These are phyloP conservation scores for Brachyhypopomus gauderio DNA, from an alignment of 2,113 vertebrate species.

Conservation along the genomic window DNA sequence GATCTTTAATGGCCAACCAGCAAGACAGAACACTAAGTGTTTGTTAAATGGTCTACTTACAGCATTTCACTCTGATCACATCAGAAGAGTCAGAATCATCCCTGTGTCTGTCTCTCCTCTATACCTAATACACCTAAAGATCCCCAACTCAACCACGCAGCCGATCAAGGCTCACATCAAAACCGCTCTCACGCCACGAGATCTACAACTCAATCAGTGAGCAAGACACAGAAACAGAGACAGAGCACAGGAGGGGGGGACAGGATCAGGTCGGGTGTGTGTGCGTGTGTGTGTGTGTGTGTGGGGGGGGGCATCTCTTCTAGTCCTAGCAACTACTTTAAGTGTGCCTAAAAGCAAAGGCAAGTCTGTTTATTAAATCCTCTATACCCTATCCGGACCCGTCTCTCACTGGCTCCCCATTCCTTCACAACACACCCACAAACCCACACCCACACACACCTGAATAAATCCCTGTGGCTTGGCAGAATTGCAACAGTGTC, in stretches of 20 bases:
- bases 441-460: constrained; percentile 42
- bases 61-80: constrained; percentile 58
- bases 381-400: constrained; percentile 5
- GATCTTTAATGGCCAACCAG: background rate
- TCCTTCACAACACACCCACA: background rate
- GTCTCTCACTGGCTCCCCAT: background rate
- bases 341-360: background rate
- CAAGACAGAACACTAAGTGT: background rate
- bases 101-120: constrained; percentile 45
- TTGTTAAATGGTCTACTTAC: constrained; percentile 60
- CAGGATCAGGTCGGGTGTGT: no score
- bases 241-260: constrained; percentile 4
- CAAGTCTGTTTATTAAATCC: background rate
- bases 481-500: constrained; percentile 51
- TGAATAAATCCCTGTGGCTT: constrained; percentile 68
- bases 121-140: constrained; percentile 57
- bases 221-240: background rate
- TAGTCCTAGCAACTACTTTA: no score
- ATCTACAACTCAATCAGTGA: constrained; percentile 18
- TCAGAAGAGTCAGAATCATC: constrained; percentile 50
- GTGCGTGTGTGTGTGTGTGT: no score
- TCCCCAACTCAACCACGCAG: constrained; percentile 5
- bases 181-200: constrained; percentile 18
- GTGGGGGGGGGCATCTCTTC: no score
- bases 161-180: constrained; percentile 10